These are phyloP conservation scores for Avahi laniger DNA, from an alignment of 2,797 vertebrate species.

Conservation along the genomic window DNA sequence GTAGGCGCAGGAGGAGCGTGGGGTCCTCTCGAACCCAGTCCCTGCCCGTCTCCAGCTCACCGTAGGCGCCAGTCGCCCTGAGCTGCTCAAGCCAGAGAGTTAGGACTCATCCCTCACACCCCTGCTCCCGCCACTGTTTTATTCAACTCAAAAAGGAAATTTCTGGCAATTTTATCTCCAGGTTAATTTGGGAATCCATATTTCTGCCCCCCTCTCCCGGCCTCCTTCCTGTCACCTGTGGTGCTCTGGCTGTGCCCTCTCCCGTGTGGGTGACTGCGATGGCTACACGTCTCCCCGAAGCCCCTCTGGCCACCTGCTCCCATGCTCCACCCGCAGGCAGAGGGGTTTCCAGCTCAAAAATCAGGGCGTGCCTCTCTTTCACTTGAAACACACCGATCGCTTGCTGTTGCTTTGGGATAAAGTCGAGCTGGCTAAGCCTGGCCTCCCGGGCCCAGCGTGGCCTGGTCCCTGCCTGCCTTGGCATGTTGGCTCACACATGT, in stretches of 20 bases:
- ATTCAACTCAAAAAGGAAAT: neutral
- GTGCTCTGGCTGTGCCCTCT: neutral
- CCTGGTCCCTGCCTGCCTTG: no score
- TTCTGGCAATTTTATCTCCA: neutral
- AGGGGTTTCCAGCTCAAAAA: neutral
- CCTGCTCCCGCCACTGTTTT: neutral
- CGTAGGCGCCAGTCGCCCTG: neutral
- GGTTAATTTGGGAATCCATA: neutral
- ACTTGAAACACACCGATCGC: neutral
- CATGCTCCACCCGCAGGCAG: neutral
- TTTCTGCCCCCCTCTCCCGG: no score
- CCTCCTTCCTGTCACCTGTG: neutral
- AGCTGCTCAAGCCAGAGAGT: neutral
- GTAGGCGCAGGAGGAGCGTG: neutral
- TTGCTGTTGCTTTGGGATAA: neutral
- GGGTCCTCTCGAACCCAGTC: neutral
- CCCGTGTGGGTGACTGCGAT: neutral
- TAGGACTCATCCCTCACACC: no score
- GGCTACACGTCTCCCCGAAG: fast-evolving
- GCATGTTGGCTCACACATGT: neutral
- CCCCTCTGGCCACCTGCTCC: no score
- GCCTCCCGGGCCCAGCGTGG: neutral
- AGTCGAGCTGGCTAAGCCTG: neutral
- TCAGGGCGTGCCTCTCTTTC: neutral
- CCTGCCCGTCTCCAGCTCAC: neutral